Evolutionary conservation across 2,888 invertebrate species (phyloP).

Genomic region (Scelioninae gen. 1): DNA sequence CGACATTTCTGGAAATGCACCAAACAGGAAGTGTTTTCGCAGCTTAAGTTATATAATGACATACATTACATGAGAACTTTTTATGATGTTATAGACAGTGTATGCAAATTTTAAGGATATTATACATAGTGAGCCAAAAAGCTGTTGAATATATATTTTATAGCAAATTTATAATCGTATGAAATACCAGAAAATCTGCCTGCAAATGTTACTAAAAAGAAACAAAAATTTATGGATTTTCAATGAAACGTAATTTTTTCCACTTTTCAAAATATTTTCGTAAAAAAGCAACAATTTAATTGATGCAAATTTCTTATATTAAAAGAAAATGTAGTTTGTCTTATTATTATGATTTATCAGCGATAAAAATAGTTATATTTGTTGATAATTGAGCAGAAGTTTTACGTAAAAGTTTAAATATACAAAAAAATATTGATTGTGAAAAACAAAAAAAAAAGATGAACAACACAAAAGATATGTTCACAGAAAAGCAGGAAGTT

Average conservation of each 20-base stretch:
- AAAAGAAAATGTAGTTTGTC: too few relatives aligned
- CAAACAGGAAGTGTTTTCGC: constrained; percentile 42
- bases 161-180: not conserved
- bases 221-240: too few relatives aligned
- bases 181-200: too few relatives aligned
- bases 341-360: too few relatives aligned
- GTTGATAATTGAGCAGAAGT: too few relatives aligned
- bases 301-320: too few relatives aligned
- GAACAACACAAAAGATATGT: not conserved
- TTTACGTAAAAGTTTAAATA: not conserved
- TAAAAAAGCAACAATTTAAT: too few relatives aligned
- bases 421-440: not conserved
- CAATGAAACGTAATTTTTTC: too few relatives aligned
- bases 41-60: constrained; percentile 25
- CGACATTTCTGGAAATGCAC: constrained; percentile 52
- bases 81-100: not conserved
- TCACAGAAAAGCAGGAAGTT: constrained; percentile 15
- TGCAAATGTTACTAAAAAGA: too few relatives aligned
- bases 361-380: too few relatives aligned
- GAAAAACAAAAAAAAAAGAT: constrained; percentile 5
- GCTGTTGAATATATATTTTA: not conserved
- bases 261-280: too few relatives aligned
- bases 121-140: not conserved
- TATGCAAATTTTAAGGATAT: not conserved
- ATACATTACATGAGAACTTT: constrained; percentile 2